Base-by-base conservation (phyloP, 2,113 vertebrate genomes). In the Nycticorax nycticorax region DNA sequence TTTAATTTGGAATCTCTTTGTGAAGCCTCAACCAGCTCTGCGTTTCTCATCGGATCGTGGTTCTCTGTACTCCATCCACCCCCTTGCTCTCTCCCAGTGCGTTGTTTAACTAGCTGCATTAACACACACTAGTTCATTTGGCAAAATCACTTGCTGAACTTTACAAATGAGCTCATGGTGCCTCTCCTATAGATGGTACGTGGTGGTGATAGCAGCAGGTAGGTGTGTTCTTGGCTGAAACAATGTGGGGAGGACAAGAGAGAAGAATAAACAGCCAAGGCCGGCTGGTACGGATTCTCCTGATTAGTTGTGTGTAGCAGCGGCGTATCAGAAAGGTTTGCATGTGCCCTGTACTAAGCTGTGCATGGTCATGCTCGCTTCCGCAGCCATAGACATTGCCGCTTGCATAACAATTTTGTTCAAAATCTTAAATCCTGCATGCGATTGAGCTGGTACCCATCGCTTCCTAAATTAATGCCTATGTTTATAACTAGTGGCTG, bases 31-130 rank as follows among this genome's bases (percentile, higher is more conserved):
- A 12, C 33, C 77, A 45, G 59, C 17, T 57, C 57, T 2, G 7
- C 0, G 1, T 66, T 94, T 64, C 56, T 69, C 27, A 17, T 47
- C 0, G 1, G 19, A 14, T 55, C 2, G 0, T 12, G 62, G 27
- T 68, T 50, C 68, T 48, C 53, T 27, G 43, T 45, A 7, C 45
- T 69, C 45, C 13, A 5, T 63, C 64, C 27, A 32, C 71, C 52
- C 63, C 28, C 75, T 94, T 45, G 56, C 77, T 90, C 35, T 78
- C 41, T 69, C 77, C 71, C 52, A 57, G 64, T 37, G 6, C 6
- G 1, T 41, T 85, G 39, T 79, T 75, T 57, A 32, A 52, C 10
- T 35, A 30, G 33, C 73, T 66, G 35, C 32, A 18, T 53, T 63
- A 86, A 41, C 50, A 75, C 59, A 30, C 10, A 8, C 22, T 41